Percentiles rank a stretch among this genome's conserved stretches.
Conservation (phyloP, 2,113 vertebrate species). For the Pseudopipra pipra region DNA sequence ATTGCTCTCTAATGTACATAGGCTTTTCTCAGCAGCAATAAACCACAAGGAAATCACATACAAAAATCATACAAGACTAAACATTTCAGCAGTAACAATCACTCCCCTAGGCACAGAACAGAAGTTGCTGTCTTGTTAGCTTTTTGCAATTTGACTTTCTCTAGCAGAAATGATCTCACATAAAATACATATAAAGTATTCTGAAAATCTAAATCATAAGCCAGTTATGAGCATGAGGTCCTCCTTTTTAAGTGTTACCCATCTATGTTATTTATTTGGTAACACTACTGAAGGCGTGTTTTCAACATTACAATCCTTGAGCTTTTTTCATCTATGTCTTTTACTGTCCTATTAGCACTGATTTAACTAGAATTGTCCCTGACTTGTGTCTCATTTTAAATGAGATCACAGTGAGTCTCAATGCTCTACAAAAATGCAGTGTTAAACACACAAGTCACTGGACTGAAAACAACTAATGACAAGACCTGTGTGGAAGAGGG, state of each 20-base stretch:
- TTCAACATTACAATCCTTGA: not conserved
- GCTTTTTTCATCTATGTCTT: not conserved
- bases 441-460: not conserved
- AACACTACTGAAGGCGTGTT: not conserved
- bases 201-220: not conserved
- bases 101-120: not conserved
- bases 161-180: not conserved
- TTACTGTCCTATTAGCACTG: not conserved
- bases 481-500: not conserved
- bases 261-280: not conserved
- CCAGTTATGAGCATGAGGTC: not conserved
- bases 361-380: not conserved
- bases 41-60: not conserved
- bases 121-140: not conserved
- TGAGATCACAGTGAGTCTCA: not conserved
- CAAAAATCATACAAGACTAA: not conserved
- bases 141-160: not conserved
- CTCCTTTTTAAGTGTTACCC: not conserved
- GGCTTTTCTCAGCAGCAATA: not conserved
- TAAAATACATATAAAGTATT: not conserved
- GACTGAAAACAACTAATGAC: not conserved
- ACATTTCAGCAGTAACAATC: not conserved
- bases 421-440: not conserved
- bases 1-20: not conserved
- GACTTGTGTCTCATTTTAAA: not conserved